phyloP scores from a whole-genome alignment of 1,140 invertebrate genomes.

The Drosophila ogumai region DNA sequence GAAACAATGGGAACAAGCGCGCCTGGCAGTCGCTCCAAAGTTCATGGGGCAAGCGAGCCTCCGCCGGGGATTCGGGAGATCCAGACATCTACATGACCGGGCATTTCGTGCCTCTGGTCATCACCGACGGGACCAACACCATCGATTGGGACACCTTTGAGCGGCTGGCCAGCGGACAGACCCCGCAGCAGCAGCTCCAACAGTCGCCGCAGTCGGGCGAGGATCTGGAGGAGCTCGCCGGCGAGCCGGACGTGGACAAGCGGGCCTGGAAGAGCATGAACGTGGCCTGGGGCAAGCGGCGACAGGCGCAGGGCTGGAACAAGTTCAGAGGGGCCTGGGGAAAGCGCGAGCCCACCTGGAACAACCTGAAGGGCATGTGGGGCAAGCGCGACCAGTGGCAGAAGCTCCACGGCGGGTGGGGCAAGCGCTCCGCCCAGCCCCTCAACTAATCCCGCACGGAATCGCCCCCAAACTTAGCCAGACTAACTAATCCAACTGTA shows the following conservation, averaged over 20 bases:
- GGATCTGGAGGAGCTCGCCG: constrained; percentile 46
- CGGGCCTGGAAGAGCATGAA: constrained; percentile 88
- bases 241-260: constrained; percentile 85
- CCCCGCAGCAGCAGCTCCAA: constrained; percentile 20
- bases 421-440: constrained; percentile 66
- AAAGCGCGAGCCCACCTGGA: constrained; percentile 90
- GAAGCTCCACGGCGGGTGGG: constrained; percentile 79
- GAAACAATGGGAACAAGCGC: constrained; percentile 85
- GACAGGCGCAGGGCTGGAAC: constrained; percentile 86
- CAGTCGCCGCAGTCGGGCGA: constrained; percentile 44
- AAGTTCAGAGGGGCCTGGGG: constrained; percentile 88
- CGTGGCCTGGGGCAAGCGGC: constrained; percentile 88
- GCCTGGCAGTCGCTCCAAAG: constrained; percentile 88
- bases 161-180: constrained; percentile 54
- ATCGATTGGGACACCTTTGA: constrained; percentile 76
- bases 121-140: constrained; percentile 74
- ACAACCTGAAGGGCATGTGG: constrained; percentile 90
- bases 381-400: constrained; percentile 87
- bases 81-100: constrained; percentile 73
- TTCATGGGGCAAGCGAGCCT: constrained; percentile 87
- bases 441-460: constrained; percentile 45
- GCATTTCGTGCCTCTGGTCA: constrained; percentile 75
- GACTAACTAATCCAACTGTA: constrained; percentile 50
- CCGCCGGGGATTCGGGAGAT: constrained; percentile 13
- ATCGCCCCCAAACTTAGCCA: constrained; percentile 27